Conservation (phyloP, 2,888 invertebrate genomes). For the Lochmaea capreae region DNA sequence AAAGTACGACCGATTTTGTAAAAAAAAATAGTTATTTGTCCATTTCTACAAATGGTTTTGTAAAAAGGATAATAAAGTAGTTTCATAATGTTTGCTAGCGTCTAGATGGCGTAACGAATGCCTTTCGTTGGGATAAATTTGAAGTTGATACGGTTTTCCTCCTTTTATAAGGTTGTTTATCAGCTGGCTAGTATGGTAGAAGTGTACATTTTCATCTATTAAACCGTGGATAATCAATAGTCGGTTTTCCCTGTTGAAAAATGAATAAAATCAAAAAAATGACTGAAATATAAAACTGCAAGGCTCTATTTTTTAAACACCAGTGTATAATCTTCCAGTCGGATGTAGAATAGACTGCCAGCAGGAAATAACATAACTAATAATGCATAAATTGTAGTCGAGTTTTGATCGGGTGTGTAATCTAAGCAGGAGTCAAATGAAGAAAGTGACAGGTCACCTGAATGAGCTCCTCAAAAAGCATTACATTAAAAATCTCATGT, state of each 20-base stretch:
- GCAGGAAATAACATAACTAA: too few relatives aligned
- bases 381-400: too few relatives aligned
- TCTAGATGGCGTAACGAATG: slow-evolving; percentile 95
- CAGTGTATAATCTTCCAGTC: too few relatives aligned
- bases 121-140: slow-evolving; percentile 96
- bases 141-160: slow-evolving; percentile 96
- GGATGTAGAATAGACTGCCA: too few relatives aligned
- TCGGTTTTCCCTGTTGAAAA: slow-evolving; percentile 78
- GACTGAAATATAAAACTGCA: too few relatives aligned
- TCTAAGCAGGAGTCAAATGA: too few relatives aligned
- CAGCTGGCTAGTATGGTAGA: slow-evolving; percentile 93
- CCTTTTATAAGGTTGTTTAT: slow-evolving; percentile 89
- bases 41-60: slow-evolving; percentile 77
- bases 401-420: too few relatives aligned
- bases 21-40: neutral
- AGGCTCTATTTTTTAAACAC: too few relatives aligned
- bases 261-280: slow-evolving; percentile 6
- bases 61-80: slow-evolving; percentile 90
- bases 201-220: slow-evolving; percentile 99
- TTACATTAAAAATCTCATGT: too few relatives aligned
- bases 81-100: slow-evolving; percentile 97
- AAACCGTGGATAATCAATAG: slow-evolving; percentile 96
- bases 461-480: too few relatives aligned
- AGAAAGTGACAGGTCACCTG: too few relatives aligned
- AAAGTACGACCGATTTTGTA: neutral